Evolutionary conservation across 2,113 vertebrate species (phyloP).

Genomic region (Ciconia maguari): DNA sequence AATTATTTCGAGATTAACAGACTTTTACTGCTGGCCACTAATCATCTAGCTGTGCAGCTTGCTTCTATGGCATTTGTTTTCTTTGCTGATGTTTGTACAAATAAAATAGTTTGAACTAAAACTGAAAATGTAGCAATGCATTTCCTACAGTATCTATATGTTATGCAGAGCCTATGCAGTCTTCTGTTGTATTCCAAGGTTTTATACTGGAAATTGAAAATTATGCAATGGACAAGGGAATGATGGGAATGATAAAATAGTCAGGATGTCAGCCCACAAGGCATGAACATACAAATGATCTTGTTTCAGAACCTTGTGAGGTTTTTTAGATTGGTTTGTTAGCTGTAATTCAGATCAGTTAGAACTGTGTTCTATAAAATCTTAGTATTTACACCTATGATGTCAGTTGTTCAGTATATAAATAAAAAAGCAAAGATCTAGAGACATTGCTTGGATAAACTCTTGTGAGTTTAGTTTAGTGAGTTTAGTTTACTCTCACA

Average conservation of each 20-base stretch:
- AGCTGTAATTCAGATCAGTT: not conserved
- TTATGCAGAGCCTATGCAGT: not conserved
- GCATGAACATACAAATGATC: rapidly evolving
- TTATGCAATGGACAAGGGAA: not conserved
- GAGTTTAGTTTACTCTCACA: not conserved
- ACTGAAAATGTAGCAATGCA: not conserved
- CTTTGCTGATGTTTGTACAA: not conserved
- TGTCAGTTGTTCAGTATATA: not conserved
- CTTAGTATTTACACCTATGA: not conserved
- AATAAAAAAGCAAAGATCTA: not conserved
- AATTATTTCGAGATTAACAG: slow-evolving; percentile 34
- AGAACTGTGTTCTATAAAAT: not conserved
- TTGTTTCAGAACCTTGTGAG: not conserved
- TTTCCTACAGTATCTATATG: not conserved
- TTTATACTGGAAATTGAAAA: not conserved
- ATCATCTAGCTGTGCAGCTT: not conserved
- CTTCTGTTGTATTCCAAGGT: not conserved
- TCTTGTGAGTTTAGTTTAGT: not conserved
- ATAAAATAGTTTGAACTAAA: not conserved
- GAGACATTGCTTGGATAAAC: not conserved
- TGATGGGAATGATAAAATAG: not conserved
- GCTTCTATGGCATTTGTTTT: not conserved
- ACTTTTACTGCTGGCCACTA: not conserved
- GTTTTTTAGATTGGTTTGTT: not conserved
- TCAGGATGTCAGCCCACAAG: not conserved